Base-by-base conservation (phyloP, 2,797 vertebrate genomes). In the Ctenosaura bakeri region DNA sequence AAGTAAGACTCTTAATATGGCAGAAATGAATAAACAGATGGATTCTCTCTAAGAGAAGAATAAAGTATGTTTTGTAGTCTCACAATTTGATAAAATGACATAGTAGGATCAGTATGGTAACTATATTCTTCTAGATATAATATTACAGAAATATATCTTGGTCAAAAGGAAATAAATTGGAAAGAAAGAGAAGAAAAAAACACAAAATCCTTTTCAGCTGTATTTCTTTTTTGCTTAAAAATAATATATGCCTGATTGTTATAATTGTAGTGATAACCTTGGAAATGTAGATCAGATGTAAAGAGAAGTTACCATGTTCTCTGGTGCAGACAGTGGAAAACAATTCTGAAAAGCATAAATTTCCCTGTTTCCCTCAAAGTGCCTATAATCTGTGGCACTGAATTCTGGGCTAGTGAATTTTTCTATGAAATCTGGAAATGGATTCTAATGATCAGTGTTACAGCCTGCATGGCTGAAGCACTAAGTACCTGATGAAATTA, bases 311-410 rank as follows among this genome's bases (percentile, higher is more conserved):
- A 16, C n/a, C 26, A 71, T 16, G 52, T 26, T 66, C 86, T 22
- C 35, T 73, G 29, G 18, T 90, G 35, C 38, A 38, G 35, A 22
- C 8, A 20, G 16, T 46, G 50, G 12, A 29, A 26, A 81, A 6
- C 73, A 56, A 22, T 18, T 83, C n/a, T 87, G 56, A 78, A 46
- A 81, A 90, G 5, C 54, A 62, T 13, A 14, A 86, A 42, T 73
- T 66, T 14, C 26, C 87, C 42, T 83, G 50, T 69, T 88, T 81
- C 83, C 84, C 35, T 78, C 24, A 84, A 22, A 54, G 54, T 74
- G n/a, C 10, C 42, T 59, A 10, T 71, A 50, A 52, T 66, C 24
- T 35, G 14, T 24, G 66, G 66, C 26, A 29, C 26, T 84, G 35
- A 66, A 54, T 89, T 50, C 18, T 85, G 14, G 32, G 4, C 50